Base-by-base conservation (phyloP, 2,797 vertebrate species). In the Sparidentex hasta region DNA sequence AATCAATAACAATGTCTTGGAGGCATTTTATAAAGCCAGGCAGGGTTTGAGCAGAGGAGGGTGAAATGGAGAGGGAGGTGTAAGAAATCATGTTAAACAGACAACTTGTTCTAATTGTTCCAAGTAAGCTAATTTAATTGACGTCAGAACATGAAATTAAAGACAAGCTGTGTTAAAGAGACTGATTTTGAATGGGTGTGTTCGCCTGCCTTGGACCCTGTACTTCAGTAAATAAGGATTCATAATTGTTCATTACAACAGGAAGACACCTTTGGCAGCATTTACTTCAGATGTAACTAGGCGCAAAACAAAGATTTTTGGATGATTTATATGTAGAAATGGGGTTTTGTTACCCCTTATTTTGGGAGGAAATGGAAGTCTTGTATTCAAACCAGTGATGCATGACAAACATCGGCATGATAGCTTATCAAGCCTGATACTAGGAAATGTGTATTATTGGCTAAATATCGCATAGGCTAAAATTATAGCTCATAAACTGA, bases 1-100 rank as follows among this genome's bases (percentile, higher is more conserved):
- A 81, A 89, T 87, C 79, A 85, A 90, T 86, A 84, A 64, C 47
- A 54, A 54, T 50, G 57, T 77, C 44, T 80, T 74, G 3, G 41
- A 83, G 63, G 69, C 29, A 64, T 71, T 71, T 25, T 71, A 33
- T 11, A 44, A 48, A 71, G 73, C 7, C n/a, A 71, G 66, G 25
- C 50, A 65, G 44, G 41, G 47, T 46, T 21, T 0, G 4, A 7
- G 41, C 12, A 25, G 18, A 55, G 43, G 48, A 44, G 41, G 23
- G 11, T 0, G 2, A 61, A 38, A 29, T 20, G 38, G 17, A 63
- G n/a, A 50, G 52, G 9, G 43, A 14, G 21, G 50, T 44, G 43
- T 18, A 52, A 23, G 9, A 65, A 70, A 51, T 44, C 13, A n/a
- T 62, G 29, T 16, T 63, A 21, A 23, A 54, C 2, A 27, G 5